phyloP scores from a whole-genome alignment of 2,888 invertebrate species.

The Poecilobothrus nobilitatus region DNA sequence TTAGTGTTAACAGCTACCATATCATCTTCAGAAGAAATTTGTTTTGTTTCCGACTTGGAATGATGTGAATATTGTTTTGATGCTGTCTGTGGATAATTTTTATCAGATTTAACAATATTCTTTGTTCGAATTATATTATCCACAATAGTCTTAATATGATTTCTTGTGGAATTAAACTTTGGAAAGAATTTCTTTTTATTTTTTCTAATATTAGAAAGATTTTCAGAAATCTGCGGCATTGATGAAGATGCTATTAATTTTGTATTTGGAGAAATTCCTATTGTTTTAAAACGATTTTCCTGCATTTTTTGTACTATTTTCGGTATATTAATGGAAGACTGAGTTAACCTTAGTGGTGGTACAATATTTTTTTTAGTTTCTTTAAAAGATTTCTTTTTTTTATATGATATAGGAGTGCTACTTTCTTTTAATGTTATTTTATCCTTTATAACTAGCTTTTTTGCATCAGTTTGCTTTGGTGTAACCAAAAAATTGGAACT shows the following conservation, averaged over 20 bases:
- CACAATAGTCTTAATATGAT: constrained; percentile 34
- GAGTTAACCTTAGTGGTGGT: background rate
- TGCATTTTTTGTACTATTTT: constrained; percentile 9
- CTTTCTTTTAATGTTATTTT: too few relatives aligned
- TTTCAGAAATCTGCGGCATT: constrained; percentile 3
- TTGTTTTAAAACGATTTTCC: constrained; percentile 10
- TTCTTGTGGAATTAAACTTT: constrained; percentile 34
- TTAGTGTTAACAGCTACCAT: too few relatives aligned
- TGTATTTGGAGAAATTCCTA: constrained; percentile 15
- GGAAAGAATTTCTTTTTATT: constrained; percentile 23
- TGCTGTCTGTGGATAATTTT: background rate
- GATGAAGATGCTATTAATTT: constrained; percentile 12
- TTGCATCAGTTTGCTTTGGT: too few relatives aligned
- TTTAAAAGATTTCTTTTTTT: too few relatives aligned
- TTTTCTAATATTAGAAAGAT: constrained; percentile 11
- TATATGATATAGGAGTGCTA: too few relatives aligned
- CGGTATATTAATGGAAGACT: background rate
- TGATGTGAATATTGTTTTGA: background rate
- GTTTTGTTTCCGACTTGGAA: too few relatives aligned
- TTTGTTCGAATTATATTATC: constrained; percentile 33
- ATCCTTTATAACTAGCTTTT: too few relatives aligned
- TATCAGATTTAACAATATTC: constrained; percentile 12
- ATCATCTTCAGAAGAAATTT: too few relatives aligned
- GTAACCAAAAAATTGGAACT: too few relatives aligned
- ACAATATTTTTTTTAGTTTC: background rate